Base-by-base conservation (phyloP, 2,797 vertebrate species). In the Rhyacichthys aspro region DNA sequence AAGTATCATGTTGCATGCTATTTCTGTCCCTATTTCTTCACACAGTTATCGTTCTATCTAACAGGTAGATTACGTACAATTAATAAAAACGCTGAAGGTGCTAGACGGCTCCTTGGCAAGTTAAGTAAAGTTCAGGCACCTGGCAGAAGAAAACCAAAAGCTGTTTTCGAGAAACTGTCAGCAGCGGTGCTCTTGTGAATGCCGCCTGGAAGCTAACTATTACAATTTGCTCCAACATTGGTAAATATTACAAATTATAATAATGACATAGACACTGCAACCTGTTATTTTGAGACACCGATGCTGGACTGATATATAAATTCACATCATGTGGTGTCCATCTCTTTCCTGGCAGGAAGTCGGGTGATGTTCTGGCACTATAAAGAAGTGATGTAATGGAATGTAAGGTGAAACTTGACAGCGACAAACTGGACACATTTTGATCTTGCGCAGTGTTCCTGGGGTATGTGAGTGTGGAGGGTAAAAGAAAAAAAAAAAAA, bases 81-180 rank as follows among this genome's bases (percentile, higher is more conserved):
- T 44, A 48, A 60, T 3, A 55, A 49, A 1, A 33, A 28, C 9
- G 49, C 23, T 28, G 16, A 12, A 56, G 23, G 39, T 64, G 15
- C 57, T 44, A 43, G 45, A 67, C 62, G 54, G 46, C 49, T 67
- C 14, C 42, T 49, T 49, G 33, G 49, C 43, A 42, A 9, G 15
- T 43, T 11, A 32, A 34, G 18, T 33, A 11, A 38, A 60, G 34
- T 58, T 63, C 17, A 54, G 34, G 56, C 18, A 44, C 23, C 38
- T 44, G 55, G 17, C 12, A 43, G 42, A 44, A 17, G 11, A 39
- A 52, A 17, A 16, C 17, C 42, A 18, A 19, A 48, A 45, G 3
- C 55, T 47, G 11, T 15, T 12, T 17, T 46, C 6, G 48, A 38
- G 23, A 32, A 44, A 9, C 33, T 59, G 43, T 67, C n/a, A 56